These are phyloP conservation scores for Hybos culiciformis DNA, from an alignment of 2,888 invertebrate species.

Conservation along the genomic window DNA sequence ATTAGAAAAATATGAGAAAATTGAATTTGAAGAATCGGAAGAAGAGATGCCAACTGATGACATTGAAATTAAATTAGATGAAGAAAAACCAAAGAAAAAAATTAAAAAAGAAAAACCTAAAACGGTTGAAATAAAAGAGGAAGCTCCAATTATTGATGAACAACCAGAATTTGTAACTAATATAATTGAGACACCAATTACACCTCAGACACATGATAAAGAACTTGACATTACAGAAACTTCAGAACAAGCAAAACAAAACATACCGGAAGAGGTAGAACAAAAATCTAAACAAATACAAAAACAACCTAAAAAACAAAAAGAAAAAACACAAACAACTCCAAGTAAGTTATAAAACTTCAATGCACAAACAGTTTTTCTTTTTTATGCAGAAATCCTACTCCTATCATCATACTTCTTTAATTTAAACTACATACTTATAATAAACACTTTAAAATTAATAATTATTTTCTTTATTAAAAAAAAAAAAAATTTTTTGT, in stretches of 20 bases:
- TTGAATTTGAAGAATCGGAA: conserved; percentile 24
- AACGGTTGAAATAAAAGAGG: conserved; percentile 21
- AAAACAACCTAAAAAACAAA: conserved; percentile 4
- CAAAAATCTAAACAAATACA: background rate
- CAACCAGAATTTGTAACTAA: conserved; percentile 1
- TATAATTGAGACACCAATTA: background rate
- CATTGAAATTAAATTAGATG: conserved; percentile 14
- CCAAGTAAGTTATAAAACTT: conserved; percentile 20
- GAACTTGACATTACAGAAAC: background rate
- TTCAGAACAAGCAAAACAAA: background rate
- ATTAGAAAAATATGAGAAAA: conserved; percentile 34
- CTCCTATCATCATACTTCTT: too few relatives aligned
- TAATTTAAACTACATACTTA: too few relatives aligned
- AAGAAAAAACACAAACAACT: background rate
- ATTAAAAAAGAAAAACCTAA: conserved; percentile 11
- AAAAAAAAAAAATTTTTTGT: too few relatives aligned
- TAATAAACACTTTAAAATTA: too few relatives aligned
- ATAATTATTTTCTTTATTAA: too few relatives aligned
- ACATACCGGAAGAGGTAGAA: background rate
- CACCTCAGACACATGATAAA: background rate
- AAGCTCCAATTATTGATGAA: background rate
- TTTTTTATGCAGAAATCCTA: too few relatives aligned
- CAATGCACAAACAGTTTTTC: conserved; percentile 29
- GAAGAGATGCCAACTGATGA: conserved; percentile 22
- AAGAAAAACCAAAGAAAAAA: conserved; percentile 7